Conservation (phyloP, 1,140 invertebrate genomes). For the Zaprionus taronus region DNA sequence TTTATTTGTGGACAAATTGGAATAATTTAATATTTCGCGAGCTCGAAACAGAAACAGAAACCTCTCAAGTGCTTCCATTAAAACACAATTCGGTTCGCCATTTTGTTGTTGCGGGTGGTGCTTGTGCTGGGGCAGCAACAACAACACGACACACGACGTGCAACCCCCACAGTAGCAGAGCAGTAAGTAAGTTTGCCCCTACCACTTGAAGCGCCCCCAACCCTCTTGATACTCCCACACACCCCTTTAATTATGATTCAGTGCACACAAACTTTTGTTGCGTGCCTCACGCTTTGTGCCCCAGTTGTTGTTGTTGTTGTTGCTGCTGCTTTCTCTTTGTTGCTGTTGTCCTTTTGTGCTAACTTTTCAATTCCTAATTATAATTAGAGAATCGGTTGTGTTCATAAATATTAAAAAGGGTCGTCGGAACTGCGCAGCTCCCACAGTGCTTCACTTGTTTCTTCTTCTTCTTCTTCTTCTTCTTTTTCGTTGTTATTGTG, state of each 20-base stretch:
- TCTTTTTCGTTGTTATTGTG: no score
- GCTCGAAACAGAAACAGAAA: slow-evolving; percentile 4
- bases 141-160: slow-evolving; percentile 13
- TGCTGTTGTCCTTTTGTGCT: slow-evolving; percentile 68
- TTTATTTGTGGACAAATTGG: background rate
- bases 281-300: slow-evolving; percentile 62
- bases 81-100: slow-evolving; percentile 66
- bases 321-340: slow-evolving; percentile 41
- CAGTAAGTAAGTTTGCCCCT: background rate
- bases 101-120: slow-evolving; percentile 52
- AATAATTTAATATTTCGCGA: background rate
- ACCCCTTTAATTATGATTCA: slow-evolving; percentile 79
- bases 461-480: slow-evolving; percentile 26
- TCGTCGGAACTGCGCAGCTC: slow-evolving; percentile 40
- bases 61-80: slow-evolving; percentile 67
- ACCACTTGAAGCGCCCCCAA: slow-evolving; percentile 1
- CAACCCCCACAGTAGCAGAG: slow-evolving; percentile 19
- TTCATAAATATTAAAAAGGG: slow-evolving; percentile 83
- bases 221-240: slow-evolving; percentile 27
- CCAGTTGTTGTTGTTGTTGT: slow-evolving; percentile 37
- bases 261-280: slow-evolving; percentile 82
- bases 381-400: slow-evolving; percentile 83
- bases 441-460: slow-evolving; percentile 40
- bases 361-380: slow-evolving; percentile 83
- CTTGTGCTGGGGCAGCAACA: slow-evolving; percentile 19